Evolutionary conservation across 2,888 invertebrate species (phyloP), one percentile per base, ranked within the genome.

Genomic region (Trisateles emortualis): DNA sequence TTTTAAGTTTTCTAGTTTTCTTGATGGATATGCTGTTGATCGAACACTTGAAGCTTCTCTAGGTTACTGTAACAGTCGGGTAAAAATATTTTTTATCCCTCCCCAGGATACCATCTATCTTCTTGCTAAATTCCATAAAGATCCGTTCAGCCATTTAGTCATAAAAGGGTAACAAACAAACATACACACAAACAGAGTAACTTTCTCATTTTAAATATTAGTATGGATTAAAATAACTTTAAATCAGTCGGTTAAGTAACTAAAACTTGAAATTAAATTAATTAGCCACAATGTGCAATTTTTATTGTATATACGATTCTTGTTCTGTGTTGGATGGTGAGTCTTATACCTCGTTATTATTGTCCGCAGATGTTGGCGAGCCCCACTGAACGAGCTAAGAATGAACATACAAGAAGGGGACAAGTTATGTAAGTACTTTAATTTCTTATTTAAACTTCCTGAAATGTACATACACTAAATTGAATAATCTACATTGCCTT

Each of bases 291-390:
- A 22, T 22, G 22, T 22, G 19, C 41, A 49, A 40, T 32, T 52
- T 55, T 55, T 10, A 22, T 53, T 30, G 38, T 35, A 41, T 39
- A 63, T 63, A 45, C 32, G 52, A 17, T 10, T 13, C 36, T 42
- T 36, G 41, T 67, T 38, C 49, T 54, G 19, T 35, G 29, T 38
- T 33, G 39, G 32, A 59, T 53, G 11, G 32, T 11, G 6, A 32
- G 11, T n/a, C 14, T 67, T 24, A 58, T 45, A 35, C n/a, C n/a
- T n/a, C n/a, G 24, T 42, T 46, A 51, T 58, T 61, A 52, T 68
- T 60, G 9, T 67, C 24, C 11, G 14, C 64, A 71, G 71, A 68
- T 71, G 68, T 59, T 52, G 54, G 13, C 53, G 53, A 14, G 19
- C 56, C 14, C 10, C 52, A 29, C 32, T 48, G 29, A 65, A 53